A percentile compares a stretch with the other conserved stretches of the same genome.
These are phyloP conservation scores for Homarus gammarus DNA, from an alignment of 2,888 invertebrate species.

Conservation along the genomic window DNA sequence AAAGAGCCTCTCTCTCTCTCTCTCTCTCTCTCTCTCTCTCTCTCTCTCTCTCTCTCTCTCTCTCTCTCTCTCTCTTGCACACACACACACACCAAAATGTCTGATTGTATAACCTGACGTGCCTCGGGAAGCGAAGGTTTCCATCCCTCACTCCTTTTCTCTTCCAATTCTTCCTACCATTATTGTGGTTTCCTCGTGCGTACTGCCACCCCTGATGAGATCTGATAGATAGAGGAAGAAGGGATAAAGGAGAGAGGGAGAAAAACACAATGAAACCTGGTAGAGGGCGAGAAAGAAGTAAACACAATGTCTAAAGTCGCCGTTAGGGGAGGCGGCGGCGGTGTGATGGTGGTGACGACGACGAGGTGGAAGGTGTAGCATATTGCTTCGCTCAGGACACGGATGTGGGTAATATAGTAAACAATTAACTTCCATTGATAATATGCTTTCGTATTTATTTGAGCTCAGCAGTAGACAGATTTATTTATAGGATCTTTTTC, in stretches of 20 bases:
- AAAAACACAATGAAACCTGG: conserved; percentile 59
- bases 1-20: background rate
- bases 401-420: background rate
- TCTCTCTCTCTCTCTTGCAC: conserved; percentile 39
- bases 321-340: no score
- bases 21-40: conserved; percentile 51
- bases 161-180: conserved; percentile 42
- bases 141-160: conserved; percentile 6
- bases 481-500: no score
- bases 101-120: background rate
- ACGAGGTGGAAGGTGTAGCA: background rate
- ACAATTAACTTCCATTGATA: background rate
- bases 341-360: background rate
- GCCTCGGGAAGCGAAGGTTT: background rate
- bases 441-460: no score
- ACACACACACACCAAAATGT: background rate
- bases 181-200: conserved; percentile 64
- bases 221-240: conserved; percentile 48
- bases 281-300: conserved; percentile 54
- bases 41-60: conserved; percentile 45
- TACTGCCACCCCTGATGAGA: conserved; percentile 61
- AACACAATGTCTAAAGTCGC: conserved; percentile 58
- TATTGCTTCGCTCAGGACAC: background rate
- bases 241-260: conserved; percentile 49
- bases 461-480: no score